phyloP scores from a whole-genome alignment of 2,797 vertebrate species.

The Nannoperca australis region DNA sequence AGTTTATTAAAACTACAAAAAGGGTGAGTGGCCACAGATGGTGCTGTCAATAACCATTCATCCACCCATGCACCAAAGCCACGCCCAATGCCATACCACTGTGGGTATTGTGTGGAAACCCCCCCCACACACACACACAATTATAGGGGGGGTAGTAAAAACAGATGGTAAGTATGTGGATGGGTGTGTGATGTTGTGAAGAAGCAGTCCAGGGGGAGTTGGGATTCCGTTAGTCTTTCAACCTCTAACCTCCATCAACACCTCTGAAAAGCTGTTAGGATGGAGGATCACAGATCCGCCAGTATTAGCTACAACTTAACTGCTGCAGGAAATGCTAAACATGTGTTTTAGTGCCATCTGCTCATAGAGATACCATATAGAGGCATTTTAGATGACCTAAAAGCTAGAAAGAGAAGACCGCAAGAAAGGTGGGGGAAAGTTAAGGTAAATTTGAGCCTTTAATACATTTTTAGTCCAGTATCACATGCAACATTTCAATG shows the following conservation, averaged over 20 bases:
- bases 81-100: slow-evolving; percentile 56
- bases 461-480: background rate
- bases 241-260: slow-evolving; percentile 54
- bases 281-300: slow-evolving; percentile 1
- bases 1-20: slow-evolving; percentile 84
- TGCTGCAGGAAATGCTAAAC: background rate
- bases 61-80: slow-evolving; percentile 62
- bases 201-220: slow-evolving; percentile 42
- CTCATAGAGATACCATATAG: background rate
- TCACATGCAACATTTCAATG: background rate
- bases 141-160: slow-evolving; percentile 31
- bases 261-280: slow-evolving; percentile 45
- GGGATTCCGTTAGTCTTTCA: slow-evolving; percentile 62
- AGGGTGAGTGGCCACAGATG: slow-evolving; percentile 81
- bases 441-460: background rate
- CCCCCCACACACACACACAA: slow-evolving; percentile 32
- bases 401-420: background rate
- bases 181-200: slow-evolving; percentile 37
- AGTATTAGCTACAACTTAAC: slow-evolving; percentile 5
- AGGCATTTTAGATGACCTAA: background rate
- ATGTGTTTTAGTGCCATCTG: background rate
- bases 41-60: slow-evolving; percentile 81
- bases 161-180: slow-evolving; percentile 73
- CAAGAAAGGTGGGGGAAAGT: background rate
- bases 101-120: slow-evolving; percentile 16